These are phyloP conservation scores for Ptyas mucosa DNA, from an alignment of 2,113 vertebrate species.

Conservation along the genomic window DNA sequence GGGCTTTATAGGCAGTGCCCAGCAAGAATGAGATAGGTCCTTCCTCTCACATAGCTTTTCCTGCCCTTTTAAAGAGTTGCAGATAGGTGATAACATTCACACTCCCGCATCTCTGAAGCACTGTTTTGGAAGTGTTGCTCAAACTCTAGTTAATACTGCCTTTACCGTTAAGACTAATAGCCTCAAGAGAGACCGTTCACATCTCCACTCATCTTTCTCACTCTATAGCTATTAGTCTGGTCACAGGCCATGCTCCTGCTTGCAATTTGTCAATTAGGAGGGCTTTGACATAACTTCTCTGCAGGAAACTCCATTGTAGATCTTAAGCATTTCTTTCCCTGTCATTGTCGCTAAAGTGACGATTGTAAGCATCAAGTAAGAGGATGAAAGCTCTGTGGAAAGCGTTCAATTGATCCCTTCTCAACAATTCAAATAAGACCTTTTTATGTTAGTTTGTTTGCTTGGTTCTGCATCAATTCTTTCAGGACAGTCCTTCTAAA, in stretches of 20 bases:
- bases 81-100: background rate
- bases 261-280: rapidly evolving
- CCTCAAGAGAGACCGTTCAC: background rate
- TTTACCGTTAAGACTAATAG: background rate
- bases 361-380: background rate
- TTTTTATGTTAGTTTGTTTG: background rate
- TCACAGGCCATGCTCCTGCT: too few species aligned
- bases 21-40: background rate
- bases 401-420: background rate
- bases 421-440: background rate
- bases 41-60: background rate
- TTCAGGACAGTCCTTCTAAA: background rate
- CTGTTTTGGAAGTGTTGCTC: background rate
- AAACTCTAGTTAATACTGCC: background rate
- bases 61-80: background rate
- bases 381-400: background rate
- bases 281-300: background rate
- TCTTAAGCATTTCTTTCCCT: background rate
- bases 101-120: background rate
- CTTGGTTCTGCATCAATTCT: background rate
- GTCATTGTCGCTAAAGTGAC: background rate
- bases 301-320: background rate
- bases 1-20: background rate
- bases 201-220: background rate
- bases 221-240: background rate